Conservation (phyloP, 2,797 vertebrate genomes). For the Masticophis lateralis region DNA sequence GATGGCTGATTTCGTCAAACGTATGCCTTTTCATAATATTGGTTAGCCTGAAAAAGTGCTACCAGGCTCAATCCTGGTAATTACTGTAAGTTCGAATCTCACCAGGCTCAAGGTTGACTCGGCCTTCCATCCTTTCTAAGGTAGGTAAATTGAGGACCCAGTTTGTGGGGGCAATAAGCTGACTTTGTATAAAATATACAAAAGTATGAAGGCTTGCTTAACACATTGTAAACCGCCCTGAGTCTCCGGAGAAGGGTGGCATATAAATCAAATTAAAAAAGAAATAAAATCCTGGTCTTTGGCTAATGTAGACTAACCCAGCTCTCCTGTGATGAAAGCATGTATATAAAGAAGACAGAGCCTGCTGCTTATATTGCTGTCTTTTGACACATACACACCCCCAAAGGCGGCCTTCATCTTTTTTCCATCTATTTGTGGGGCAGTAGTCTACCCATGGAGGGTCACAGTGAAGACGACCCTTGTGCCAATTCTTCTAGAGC, state of each 20-base stretch:
- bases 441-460: background rate
- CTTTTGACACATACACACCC: background rate
- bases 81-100: no score
- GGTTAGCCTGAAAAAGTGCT: background rate
- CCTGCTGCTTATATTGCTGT: background rate
- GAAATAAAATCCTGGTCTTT: background rate
- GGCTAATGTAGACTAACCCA: background rate
- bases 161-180: no score
- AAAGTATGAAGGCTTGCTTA: no score
- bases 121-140: no score
- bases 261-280: no score
- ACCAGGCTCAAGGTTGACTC: no score
- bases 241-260: no score
- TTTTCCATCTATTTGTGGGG: background rate
- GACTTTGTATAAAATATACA: no score
- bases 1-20: background rate
- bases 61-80: background rate
- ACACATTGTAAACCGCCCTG: no score
- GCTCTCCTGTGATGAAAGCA: background rate
- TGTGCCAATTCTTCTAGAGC: background rate
- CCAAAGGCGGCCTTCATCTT: background rate
- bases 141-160: no score
- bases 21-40: background rate
- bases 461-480: background rate
- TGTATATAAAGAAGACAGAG: background rate